Evolutionary conservation across 2,888 invertebrate genomes (phyloP), one percentile per base, ranked within the genome.

Genomic region (Leptogaster cylindrica): DNA sequence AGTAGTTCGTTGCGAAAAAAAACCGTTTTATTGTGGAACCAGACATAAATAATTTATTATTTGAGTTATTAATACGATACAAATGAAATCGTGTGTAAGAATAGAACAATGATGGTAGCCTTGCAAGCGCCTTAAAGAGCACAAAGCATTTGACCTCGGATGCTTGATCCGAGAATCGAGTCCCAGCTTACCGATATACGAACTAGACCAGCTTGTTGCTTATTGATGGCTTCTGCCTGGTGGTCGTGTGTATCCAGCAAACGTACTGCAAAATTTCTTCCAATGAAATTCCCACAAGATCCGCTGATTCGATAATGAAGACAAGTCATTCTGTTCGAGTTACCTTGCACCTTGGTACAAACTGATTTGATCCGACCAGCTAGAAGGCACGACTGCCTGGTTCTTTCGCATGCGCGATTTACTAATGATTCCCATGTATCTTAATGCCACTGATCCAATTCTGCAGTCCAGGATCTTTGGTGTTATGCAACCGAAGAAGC

Each of bases 121-220:
- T 67, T 67, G 67, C 64, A 67, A 63, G 44, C 52, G 63, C 67
- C 67, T 67, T 67, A 67, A 67, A 64, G 67, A 67, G 67, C 67
- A 67, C 67, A 67, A 67, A 67, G 67, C 67, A 67, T 64, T 31
- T 41, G 51, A 64, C 67, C 67, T 67, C 67, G 67, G 67, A 51
- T 51, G 33, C 33, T 55, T 48, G 50, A 50, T 50, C 50, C 50
- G 27, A 50, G 50, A 50, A 50, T 50, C 50, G 8, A 50, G 50
- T 14, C 28, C 25, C 27, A 25, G 50, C 8, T 28, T 28, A 50
- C 12, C 50, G 23, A 25, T 25, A 50, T 28, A 50, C 27, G 27
- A 50, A 50, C 25, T 50, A 50, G 50, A 27, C 50, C 50, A 25
- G 50, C 50, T 25, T 16, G 16, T 16, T 16, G 28, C 27, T n/a